These are phyloP conservation scores for Mastomys natalensis DNA, from an alignment of 2,113 vertebrate genomes.

Conservation along the genomic window DNA sequence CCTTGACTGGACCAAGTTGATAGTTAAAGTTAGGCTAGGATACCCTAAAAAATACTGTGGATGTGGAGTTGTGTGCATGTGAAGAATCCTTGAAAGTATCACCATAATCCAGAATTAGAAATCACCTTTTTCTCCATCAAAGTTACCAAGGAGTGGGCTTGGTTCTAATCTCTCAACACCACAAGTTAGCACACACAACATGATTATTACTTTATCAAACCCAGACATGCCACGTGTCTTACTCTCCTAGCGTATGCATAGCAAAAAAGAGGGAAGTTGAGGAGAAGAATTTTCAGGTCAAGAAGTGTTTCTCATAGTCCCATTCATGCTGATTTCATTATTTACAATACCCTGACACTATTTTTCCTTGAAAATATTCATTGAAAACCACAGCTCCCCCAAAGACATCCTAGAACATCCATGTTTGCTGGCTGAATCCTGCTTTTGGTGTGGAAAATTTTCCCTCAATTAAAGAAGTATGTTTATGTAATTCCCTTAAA, in stretches of 20 bases:
- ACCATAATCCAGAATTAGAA: not conserved
- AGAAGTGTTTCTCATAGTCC: not conserved
- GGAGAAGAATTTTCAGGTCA: not conserved
- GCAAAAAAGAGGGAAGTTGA: not conserved
- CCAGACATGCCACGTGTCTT: rapidly evolving
- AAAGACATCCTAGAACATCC: not conserved
- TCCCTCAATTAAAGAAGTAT: conserved; percentile 39
- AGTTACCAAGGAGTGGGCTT: rapidly evolving
- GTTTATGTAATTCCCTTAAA: conserved; percentile 55
- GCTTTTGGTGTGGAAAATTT: conserved; percentile 23
- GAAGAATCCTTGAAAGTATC: not conserved
- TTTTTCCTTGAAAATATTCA: not conserved
- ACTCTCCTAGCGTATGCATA: not conserved
- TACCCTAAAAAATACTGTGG: not conserved
- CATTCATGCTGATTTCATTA: not conserved
- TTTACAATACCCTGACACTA: not conserved
- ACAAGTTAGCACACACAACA: not conserved
- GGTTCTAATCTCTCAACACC: rapidly evolving
- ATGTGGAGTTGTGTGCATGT: rapidly evolving
- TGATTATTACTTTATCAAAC: not conserved
- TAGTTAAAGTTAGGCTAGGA: not conserved
- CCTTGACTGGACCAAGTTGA: not conserved
- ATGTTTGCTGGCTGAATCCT: not conserved
- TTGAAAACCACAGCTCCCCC: rapidly evolving
- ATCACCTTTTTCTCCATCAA: not conserved